Conservation (phyloP, 2,888 invertebrate species). For the Lamproptera curius region DNA sequence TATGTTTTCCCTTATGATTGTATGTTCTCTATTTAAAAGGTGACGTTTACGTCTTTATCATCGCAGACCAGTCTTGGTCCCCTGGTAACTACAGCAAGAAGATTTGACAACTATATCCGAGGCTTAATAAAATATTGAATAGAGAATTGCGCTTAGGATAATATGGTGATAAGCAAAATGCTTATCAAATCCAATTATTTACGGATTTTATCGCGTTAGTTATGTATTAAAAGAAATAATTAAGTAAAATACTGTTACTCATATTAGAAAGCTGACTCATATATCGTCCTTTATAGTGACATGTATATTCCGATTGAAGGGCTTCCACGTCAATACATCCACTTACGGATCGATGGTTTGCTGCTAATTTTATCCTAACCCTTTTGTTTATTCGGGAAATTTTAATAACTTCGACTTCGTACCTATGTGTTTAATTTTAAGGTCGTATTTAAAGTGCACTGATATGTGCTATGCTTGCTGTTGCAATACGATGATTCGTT, state of each 20-base stretch:
- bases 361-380: conserved; percentile 44
- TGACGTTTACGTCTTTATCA: background rate
- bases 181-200: no score
- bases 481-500: background rate
- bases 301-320: conserved; percentile 44
- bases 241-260: no score
- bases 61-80: background rate
- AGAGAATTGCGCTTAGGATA: no score
- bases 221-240: background rate
- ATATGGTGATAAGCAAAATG: no score
- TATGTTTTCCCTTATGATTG: no score
- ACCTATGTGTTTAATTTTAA: background rate
- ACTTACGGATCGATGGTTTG: conserved; percentile 38
- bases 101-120: background rate
- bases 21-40: no score
- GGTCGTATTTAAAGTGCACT: background rate
- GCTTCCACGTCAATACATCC: conserved; percentile 33
- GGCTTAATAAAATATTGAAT: no score
- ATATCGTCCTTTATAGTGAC: no score
- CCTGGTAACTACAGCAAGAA: background rate
- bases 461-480: background rate
- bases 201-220: no score
- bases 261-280: no score
- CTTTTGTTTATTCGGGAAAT: conserved; percentile 9
- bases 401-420: background rate